Evolutionary conservation across 2,113 vertebrate genomes (phyloP).

Genomic region (Variabilichromis moorii): DNA sequence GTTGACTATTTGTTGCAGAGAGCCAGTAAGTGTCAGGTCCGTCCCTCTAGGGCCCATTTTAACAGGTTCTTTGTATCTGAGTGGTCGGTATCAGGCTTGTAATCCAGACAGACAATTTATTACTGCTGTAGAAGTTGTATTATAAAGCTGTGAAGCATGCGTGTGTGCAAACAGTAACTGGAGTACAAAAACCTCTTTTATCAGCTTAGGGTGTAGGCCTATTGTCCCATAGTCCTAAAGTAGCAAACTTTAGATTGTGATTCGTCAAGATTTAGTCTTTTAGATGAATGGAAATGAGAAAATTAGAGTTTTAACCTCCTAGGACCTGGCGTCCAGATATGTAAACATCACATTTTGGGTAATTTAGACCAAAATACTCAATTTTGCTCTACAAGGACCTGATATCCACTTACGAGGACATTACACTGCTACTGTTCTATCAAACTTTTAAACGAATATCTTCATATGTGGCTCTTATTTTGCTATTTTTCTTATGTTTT

Average conservation of each 20-base stretch:
- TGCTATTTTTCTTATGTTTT: not conserved
- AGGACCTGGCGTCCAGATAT: too few species aligned
- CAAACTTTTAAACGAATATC: not conserved
- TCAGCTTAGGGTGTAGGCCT: not conserved
- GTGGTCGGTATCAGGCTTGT: constrained; percentile 11
- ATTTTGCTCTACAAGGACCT: too few species aligned
- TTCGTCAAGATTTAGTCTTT: not conserved
- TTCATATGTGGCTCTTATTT: not conserved
- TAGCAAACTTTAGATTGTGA: not conserved
- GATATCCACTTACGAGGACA: not conserved
- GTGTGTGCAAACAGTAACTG: not conserved
- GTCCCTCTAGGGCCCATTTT: constrained; percentile 30
- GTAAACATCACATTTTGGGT: too few species aligned
- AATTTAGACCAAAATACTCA: too few species aligned
- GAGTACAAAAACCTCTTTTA: not conserved
- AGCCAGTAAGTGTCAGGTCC: constrained; percentile 40
- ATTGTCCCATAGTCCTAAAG: not conserved
- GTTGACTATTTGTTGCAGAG: constrained; percentile 1
- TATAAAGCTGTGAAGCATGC: not conserved
- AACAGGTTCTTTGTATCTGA: constrained; percentile 34
- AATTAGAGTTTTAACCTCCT: not conserved
- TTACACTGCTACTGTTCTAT: not conserved
- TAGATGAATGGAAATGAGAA: not conserved
- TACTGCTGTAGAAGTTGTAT: not conserved
- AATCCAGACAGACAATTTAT: not conserved